phyloP scores from a whole-genome alignment of 2,888 invertebrate species.

The Macrosiphum euphorbiae region DNA sequence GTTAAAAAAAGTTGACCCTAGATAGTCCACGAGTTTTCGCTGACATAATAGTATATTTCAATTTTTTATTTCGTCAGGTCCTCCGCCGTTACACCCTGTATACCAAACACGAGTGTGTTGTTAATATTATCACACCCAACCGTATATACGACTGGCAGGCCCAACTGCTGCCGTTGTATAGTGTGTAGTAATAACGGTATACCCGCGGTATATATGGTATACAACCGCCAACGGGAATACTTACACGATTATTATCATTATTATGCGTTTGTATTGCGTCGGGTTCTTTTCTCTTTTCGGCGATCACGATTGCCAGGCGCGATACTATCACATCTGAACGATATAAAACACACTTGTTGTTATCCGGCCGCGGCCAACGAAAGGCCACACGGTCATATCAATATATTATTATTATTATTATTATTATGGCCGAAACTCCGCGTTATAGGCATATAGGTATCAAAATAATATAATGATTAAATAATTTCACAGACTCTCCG shows the following conservation, averaged over 20 bases:
- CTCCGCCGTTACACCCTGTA: too few species aligned
- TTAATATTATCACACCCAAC: background rate
- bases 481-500: background rate
- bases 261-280: background rate
- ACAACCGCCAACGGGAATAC: constrained; percentile 3
- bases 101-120: background rate
- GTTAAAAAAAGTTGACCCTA: too few species aligned
- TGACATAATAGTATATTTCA: too few species aligned
- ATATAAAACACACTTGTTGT: background rate
- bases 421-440: too few species aligned
- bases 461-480: background rate
- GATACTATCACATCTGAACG: background rate
- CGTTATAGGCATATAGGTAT: too few species aligned
- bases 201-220: too few species aligned
- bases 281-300: background rate
- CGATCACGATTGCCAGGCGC: background rate
- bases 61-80: too few species aligned
- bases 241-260: constrained; percentile 2
- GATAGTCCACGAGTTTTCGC: too few species aligned
- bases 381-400: background rate
- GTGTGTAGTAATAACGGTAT: constrained; percentile 12
- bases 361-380: background rate
- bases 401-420: too few species aligned
- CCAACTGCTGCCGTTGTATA: background rate
- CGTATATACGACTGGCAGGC: background rate